Evolutionary conservation across 2,113 vertebrate species (phyloP), one percentile per base, ranked within the genome.

Genomic region (Otolemur garnettii): DNA sequence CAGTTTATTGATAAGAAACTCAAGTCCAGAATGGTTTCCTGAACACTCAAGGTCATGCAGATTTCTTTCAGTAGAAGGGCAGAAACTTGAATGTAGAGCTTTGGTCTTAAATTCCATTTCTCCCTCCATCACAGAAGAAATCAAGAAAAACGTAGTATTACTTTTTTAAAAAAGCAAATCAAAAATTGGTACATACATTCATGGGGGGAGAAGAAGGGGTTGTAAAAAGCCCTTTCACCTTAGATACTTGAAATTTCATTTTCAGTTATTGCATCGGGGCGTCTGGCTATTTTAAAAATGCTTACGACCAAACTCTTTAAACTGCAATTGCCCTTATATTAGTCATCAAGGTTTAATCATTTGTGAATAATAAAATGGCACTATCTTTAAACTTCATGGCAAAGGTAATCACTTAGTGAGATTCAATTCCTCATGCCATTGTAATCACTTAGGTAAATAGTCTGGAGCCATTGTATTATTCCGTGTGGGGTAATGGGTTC

Each of bases 401-500:
- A 50, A 50, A 50, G 45, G 45, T 50, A 50, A 50, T 50, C 45
- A 50, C 45, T 50, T 10, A 50, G 45, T 10, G 10, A 50, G 45
- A 50, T 50, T 50, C 45, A 50, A 50, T 50, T 50, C 45, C 45
- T 50, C 45, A 92, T 75, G 75, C 89, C 68, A 10, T 24, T 77
- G 80, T 96, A 98, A 98, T 98, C 97, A 35, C 93, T 93, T 96
- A 7, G 69, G 97, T 96, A 98, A 98, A 98, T 69, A 98, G 87
- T 93, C 81, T 82, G 79, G 72, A 92, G 92, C 53, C 60, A 96
- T 71, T 97, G 89, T 94, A 95, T 98, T 97, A 95, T 95, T 97
- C 86, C 62, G 33, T 53, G 30, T 38, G 79, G 97, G 97, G 93
- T 96, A 98, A 98, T 96, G 96, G 97, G 98, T 98, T 98, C 98